Evolutionary conservation across 2,888 invertebrate species (phyloP).

Genomic region (Steinernema scapterisci): DNA sequence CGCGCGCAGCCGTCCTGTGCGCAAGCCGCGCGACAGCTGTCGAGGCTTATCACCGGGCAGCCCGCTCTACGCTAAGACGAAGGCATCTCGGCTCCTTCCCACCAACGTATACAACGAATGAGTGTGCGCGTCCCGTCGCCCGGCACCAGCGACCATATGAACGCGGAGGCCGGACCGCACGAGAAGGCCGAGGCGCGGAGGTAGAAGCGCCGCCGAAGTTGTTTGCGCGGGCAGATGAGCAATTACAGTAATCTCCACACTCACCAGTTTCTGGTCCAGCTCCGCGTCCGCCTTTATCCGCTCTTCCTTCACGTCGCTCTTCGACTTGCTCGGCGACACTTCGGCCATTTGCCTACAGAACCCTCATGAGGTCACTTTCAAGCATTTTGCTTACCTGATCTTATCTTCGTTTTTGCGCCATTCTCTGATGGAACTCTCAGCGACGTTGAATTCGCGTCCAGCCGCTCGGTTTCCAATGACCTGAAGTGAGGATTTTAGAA

Average conservation of each 20-base stretch:
- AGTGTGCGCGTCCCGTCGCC: not conserved
- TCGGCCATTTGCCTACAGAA: constrained; percentile 23
- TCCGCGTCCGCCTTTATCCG: not conserved
- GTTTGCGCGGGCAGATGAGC: too few relatives aligned
- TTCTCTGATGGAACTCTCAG: constrained; percentile 64
- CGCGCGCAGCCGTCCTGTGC: constrained; percentile 21
- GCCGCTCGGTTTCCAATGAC: constrained; percentile 58
- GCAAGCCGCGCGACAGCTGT: constrained; percentile 32
- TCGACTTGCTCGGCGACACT: constrained; percentile 8
- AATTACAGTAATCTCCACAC: not conserved
- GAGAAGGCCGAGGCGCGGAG: too few relatives aligned
- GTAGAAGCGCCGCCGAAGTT: too few relatives aligned
- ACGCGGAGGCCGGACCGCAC: not conserved
- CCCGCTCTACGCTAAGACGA: not conserved
- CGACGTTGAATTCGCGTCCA: constrained; percentile 64
- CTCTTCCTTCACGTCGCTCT: not conserved
- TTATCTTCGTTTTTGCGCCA: constrained; percentile 66
- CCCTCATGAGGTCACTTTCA: not conserved
- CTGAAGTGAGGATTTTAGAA: not conserved
- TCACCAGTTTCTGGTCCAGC: constrained; percentile 13
- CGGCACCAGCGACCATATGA: constrained; percentile 59
- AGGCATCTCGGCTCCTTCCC: constrained; percentile 12
- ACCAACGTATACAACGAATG: not conserved
- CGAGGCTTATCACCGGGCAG: constrained; percentile 29
- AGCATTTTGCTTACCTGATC: constrained; percentile 44